Evolutionary conservation across 2,888 invertebrate genomes (phyloP).

Genomic region (Dryococelus australis): DNA sequence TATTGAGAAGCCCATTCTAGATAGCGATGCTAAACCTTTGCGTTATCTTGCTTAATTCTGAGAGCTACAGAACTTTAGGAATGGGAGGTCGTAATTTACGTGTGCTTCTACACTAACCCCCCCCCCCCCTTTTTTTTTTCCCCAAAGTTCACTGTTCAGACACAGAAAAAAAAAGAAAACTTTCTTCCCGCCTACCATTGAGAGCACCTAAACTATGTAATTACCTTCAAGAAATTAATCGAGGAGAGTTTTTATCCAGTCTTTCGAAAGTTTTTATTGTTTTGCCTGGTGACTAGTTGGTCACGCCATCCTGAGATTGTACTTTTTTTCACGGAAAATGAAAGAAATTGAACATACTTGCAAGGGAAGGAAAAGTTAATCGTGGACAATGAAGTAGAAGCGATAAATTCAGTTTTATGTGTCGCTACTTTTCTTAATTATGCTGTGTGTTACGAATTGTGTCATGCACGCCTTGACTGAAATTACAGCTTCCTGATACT

Average conservation of each 20-base stretch:
- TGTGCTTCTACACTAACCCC: not conserved
- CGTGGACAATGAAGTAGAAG: not conserved
- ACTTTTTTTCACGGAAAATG: not conserved
- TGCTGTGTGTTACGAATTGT: not conserved
- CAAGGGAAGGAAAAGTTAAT: not conserved
- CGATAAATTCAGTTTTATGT: not conserved
- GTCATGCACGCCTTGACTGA: not conserved
- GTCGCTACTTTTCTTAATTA: not conserved
- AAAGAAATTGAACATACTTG: not conserved
- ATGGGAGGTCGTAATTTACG: not conserved
- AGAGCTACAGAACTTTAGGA: not conserved
- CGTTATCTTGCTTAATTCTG: not conserved
- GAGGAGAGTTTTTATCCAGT: constrained; percentile 5
- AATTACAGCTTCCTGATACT: no score
- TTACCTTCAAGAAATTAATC: constrained; percentile 16
- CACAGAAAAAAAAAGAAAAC: not conserved
- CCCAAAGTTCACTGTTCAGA: not conserved
- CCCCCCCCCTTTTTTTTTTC: no score
- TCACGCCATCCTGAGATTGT: not conserved
- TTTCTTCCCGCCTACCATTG: constrained; percentile 8
- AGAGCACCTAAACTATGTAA: not conserved
- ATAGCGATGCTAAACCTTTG: no score
- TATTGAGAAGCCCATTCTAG: no score
- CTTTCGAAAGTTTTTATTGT: constrained; percentile 7
- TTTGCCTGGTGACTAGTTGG: not conserved